phyloP scores from a whole-genome alignment of 2,797 vertebrate species.

The Dicrostonyx torquatus region DNA sequence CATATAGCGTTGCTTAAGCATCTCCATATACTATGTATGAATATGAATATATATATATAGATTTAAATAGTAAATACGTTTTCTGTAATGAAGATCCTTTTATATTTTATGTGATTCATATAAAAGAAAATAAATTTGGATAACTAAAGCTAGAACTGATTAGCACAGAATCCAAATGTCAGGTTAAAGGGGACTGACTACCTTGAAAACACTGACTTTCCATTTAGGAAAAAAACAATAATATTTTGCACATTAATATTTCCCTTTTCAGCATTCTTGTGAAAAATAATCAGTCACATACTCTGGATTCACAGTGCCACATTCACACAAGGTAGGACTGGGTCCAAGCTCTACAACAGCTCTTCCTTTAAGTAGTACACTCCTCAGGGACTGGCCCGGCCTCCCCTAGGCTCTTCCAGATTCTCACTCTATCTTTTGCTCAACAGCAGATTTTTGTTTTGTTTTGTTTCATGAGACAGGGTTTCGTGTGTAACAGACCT shows the following conservation, averaged over 20 bases:
- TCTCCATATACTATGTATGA: background rate
- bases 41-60: constrained; percentile 13
- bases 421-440: constrained; percentile 43
- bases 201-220: background rate
- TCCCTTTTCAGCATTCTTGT: background rate
- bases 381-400: background rate
- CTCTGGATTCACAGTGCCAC: background rate
- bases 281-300: background rate
- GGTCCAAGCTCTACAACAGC: background rate
- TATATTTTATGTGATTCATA: background rate
- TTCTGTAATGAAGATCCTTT: constrained; percentile 11
- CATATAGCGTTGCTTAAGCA: background rate
- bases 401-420: background rate
- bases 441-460: constrained; percentile 72
- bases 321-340: background rate
- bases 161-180: background rate
- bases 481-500: background rate
- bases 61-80: constrained; percentile 44
- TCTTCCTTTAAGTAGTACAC: background rate
- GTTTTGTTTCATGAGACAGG: background rate
- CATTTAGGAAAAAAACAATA: background rate
- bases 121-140: constrained; percentile 43
- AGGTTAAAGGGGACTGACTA: background rate
- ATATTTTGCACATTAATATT: background rate
- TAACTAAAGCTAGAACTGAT: background rate